Conservation (phyloP, 64 coral and sea anemone genomes). For the Dendrophyllia cribrosa region DNA sequence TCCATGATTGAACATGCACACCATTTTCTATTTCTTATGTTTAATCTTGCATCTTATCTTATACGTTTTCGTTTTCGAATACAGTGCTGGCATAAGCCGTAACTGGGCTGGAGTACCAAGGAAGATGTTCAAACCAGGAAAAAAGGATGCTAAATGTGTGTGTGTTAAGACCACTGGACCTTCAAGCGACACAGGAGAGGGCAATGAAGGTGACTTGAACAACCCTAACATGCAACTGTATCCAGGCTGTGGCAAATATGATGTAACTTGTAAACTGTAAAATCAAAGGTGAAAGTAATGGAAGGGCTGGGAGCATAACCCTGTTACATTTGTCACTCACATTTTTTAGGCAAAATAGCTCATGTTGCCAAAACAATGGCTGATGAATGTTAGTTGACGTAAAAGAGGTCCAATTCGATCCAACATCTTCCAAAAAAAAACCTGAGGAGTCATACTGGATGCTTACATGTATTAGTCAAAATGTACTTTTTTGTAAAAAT, state of each 20-base stretch:
- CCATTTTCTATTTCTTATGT: too few relatives aligned
- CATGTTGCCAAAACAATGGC: too few relatives aligned
- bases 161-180: slow-evolving; percentile 76
- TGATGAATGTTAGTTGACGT: too few relatives aligned
- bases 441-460: too few relatives aligned
- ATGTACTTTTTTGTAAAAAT: too few relatives aligned
- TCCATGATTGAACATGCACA: too few relatives aligned
- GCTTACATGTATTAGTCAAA: too few relatives aligned
- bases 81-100: slow-evolving; percentile 74
- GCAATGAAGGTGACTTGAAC: slow-evolving; percentile 76
- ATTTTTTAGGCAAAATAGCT: too few relatives aligned
- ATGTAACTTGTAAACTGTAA: slow-evolving; percentile 71
- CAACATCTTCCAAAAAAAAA: too few relatives aligned
- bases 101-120: slow-evolving; percentile 85
- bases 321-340: too few relatives aligned
- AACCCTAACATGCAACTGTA: slow-evolving; percentile 79
- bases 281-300: background rate
- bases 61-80: background rate
- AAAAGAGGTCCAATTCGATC: too few relatives aligned
- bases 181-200: slow-evolving; percentile 71
- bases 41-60: too few relatives aligned
- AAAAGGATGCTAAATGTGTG: slow-evolving; percentile 70
- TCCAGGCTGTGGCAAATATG: slow-evolving; percentile 73
- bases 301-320: background rate
- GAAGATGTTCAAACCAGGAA: slow-evolving; percentile 82